These are phyloP conservation scores for Colletes latitarsis DNA, from an alignment of 1,140 invertebrate species.

Conservation along the genomic window DNA sequence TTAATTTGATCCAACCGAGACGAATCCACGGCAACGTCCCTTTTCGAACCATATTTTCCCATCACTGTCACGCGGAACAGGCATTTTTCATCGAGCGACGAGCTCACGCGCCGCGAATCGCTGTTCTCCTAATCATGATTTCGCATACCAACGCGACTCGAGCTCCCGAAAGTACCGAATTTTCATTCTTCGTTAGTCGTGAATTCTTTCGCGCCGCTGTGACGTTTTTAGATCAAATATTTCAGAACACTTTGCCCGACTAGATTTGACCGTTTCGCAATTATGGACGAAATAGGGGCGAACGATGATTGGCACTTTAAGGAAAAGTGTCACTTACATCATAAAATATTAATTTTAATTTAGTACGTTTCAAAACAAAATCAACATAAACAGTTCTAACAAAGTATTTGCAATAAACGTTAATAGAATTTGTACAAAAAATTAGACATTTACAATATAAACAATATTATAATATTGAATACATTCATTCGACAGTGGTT, in stretches of 20 bases:
- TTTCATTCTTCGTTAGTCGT: constrained; percentile 60
- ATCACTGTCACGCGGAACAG: background rate
- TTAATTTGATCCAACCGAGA: background rate
- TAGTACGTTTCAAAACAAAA: too few species aligned
- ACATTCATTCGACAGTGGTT: too few species aligned
- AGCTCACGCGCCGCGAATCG: constrained; percentile 24
- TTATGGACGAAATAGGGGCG: too few species aligned
- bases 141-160: constrained; percentile 45
- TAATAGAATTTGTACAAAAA: too few species aligned
- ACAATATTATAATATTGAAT: too few species aligned
- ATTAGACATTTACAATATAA: too few species aligned
- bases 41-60: constrained; percentile 12
- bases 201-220: constrained; percentile 20
- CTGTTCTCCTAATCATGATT: constrained; percentile 55
- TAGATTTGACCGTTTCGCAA: too few species aligned
- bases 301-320: too few species aligned
- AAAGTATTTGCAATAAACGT: too few species aligned
- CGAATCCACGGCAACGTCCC: background rate
- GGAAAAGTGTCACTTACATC: too few species aligned
- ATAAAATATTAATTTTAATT: too few species aligned
- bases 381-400: too few species aligned
- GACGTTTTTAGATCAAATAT: constrained; percentile 25
- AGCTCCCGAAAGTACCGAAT: constrained; percentile 62
- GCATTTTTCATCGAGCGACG: constrained; percentile 20
- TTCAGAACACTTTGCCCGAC: background rate